Evolutionary conservation across 1,140 invertebrate genomes (phyloP).

Genomic region (Luehdorfia chinensis): DNA sequence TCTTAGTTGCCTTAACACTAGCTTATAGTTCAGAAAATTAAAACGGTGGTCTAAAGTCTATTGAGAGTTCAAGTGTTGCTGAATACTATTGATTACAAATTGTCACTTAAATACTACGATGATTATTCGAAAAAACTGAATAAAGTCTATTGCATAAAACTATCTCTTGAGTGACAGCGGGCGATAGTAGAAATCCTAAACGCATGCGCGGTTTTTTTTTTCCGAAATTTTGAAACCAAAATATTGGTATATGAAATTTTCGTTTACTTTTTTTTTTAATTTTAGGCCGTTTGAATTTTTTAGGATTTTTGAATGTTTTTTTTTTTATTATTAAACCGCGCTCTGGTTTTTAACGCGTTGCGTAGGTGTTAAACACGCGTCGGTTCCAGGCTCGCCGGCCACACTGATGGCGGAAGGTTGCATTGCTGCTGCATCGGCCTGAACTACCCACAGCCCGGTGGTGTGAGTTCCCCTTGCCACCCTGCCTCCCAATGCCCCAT

Average conservation of each 20-base stretch:
- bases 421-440: conserved; percentile 58
- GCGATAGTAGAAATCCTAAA: conserved; percentile 50
- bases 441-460: conserved; percentile 30
- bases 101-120: conserved; percentile 70
- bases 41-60: conserved; percentile 58
- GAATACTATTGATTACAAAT: conserved; percentile 68
- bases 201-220: conserved; percentile 60
- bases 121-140: conserved; percentile 71
- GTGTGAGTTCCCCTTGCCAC: conserved; percentile 45
- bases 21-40: conserved; percentile 63
- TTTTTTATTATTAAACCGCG: conserved; percentile 46
- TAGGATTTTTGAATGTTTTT: conserved; percentile 37
- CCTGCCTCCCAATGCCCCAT: conserved; percentile 39
- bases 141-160: conserved; percentile 74
- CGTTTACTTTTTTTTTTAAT: conserved; percentile 41
- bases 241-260: conserved; percentile 66
- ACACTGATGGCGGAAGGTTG: conserved; percentile 66
- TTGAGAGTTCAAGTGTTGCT: conserved; percentile 74
- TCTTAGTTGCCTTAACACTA: conserved; percentile 71
- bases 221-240: conserved; percentile 69
- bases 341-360: conserved; percentile 56
- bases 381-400: conserved; percentile 62
- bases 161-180: conserved; percentile 70
- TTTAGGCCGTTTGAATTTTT: conserved; percentile 59
- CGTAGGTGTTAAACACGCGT: conserved; percentile 73